These are phyloP conservation scores for Varanus salvator DNA, from an alignment of 2,113 vertebrate species.

Conservation along the genomic window DNA sequence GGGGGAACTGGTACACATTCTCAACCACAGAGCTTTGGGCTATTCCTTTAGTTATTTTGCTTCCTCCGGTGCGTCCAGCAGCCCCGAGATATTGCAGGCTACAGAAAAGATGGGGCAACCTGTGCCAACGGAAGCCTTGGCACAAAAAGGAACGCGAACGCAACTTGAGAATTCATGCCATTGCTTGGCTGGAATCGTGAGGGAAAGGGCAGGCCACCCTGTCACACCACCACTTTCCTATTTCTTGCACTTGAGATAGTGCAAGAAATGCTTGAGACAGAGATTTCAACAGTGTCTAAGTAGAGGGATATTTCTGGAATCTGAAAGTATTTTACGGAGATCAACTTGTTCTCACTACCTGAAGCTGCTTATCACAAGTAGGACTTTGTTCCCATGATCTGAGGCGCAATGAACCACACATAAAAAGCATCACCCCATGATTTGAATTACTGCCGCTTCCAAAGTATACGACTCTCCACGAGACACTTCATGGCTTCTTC, in stretches of 20 bases:
- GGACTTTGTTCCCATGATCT: background rate
- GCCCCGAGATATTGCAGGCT: background rate
- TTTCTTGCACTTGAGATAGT: background rate
- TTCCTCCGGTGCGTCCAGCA: background rate
- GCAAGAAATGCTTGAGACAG: background rate
- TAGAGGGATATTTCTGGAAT: conserved; percentile 24
- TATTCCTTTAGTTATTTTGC: background rate
- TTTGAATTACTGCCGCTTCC: background rate
- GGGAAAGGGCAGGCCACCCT: background rate
- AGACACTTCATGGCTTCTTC: background rate
- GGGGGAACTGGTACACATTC: background rate
- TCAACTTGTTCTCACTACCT: background rate
- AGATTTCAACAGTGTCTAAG: background rate
- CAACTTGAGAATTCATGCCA: background rate
- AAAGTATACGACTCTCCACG: background rate
- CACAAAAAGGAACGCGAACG: background rate
- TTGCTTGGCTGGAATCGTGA: background rate
- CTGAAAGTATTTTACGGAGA: background rate
- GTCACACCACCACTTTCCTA: too few relatives aligned
- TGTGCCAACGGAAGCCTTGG: background rate
- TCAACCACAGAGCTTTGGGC: background rate
- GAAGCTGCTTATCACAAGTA: background rate
- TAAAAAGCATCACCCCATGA: background rate
- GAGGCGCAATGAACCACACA: background rate
- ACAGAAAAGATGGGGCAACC: background rate